Evolutionary conservation across 2,797 vertebrate genomes (phyloP), one percentile per base, ranked within the genome.

Genomic region (Melanotaenia nigrans): DNA sequence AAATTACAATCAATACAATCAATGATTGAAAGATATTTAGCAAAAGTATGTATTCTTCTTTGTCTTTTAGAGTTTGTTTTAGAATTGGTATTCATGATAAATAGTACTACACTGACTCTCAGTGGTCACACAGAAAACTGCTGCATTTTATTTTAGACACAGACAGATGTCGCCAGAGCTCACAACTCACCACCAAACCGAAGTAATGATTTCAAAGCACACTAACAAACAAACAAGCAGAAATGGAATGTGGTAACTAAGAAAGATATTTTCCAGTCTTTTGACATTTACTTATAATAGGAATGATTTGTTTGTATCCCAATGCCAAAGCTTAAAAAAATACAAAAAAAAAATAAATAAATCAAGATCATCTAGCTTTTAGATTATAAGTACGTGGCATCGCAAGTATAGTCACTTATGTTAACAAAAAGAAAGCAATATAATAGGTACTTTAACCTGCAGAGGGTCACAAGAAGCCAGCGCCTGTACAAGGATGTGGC

Each of bases 51-150:
- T 0, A 18, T 4, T 51, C 30, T 54, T 1, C 22, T 33, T 3
- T 80, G 18, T 45, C 30, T 49, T 3, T 25, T 1, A 30, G 16
- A 54, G 18, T 32, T 61, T 61, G 45, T 9, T 13, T 40, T 3
- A 18, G 14, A 18, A 18, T 24, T 18, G 24, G 56, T 5, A 12
- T 61, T 61, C 16, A 3, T 7, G 3, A 49, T 51, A 18, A 61
- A 28, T 58, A 53, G 40, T 22, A 16, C 22, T 18, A 75, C 66
- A 85, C 75, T 76, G 85, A 82, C 86, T 0, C 77, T 18, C 1
- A 49, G 79, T 79, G 87, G 88, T 24, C 45, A 3, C 13, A 36
- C 60, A 14, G 10, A 42, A 63, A 83, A 86, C 25, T 79, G 65
- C 32, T 55, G 6, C 4, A 2, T 14, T 4, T 13, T 18, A 1